Evolutionary conservation across 1,140 invertebrate genomes (phyloP).

Genomic region (Drosophila pseudoobscura): DNA sequence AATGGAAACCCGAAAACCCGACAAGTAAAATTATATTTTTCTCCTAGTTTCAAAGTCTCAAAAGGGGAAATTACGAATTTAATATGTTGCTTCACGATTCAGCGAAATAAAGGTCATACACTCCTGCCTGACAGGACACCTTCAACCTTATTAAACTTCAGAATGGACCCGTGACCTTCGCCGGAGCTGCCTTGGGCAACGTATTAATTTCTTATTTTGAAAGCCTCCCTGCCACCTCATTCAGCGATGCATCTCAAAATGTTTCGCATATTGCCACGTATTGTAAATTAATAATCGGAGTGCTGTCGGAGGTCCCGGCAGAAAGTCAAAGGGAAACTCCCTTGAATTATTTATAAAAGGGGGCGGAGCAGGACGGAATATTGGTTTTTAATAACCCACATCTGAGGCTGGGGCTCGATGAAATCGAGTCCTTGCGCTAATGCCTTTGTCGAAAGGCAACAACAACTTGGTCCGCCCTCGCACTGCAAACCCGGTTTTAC

Average conservation of each 20-base stretch:
- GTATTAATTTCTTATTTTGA: constrained; percentile 68
- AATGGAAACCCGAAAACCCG: too few species aligned
- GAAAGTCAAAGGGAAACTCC: constrained; percentile 31
- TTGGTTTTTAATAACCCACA: constrained; percentile 45
- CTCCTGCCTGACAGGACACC: background rate
- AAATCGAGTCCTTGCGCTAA: constrained; percentile 26
- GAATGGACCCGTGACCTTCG: constrained; percentile 33
- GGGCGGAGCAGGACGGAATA: constrained; percentile 22
- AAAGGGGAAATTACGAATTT: too few species aligned
- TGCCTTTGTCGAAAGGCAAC: constrained; percentile 3
- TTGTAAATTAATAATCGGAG: constrained; percentile 62
- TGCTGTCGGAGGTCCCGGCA: background rate
- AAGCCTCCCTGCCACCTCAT: constrained; percentile 31
- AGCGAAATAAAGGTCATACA: background rate
- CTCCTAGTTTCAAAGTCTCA: too few species aligned
- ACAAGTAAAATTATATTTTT: too few species aligned
- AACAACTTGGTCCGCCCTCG: constrained; percentile 13
- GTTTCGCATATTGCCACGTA: constrained; percentile 52
- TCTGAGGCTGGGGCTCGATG: constrained; percentile 6
- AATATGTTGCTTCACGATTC: too few species aligned
- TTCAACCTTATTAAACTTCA: background rate
- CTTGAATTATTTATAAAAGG: constrained; percentile 37
- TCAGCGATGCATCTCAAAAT: constrained; percentile 29
- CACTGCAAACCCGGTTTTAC: constrained; percentile 6
- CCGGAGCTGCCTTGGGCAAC: constrained; percentile 2